Base-by-base conservation (phyloP, 2,888 invertebrate species). In the Leptopterna dolabrata region DNA sequence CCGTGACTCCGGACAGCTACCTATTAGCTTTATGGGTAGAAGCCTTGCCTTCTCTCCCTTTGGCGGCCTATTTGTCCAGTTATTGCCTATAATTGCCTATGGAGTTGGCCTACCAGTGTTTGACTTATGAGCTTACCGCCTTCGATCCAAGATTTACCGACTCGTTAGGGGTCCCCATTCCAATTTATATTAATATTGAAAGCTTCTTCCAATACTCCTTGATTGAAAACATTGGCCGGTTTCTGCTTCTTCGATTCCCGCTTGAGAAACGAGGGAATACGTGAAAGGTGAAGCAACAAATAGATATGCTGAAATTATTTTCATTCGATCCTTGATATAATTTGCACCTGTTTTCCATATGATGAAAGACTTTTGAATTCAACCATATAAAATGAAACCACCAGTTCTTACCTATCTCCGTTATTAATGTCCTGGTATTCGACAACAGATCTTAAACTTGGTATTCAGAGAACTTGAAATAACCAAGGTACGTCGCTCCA, bases 51-150 rank as follows among this genome's bases (percentile, higher is more conserved):
- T 30, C 41, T n/a, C 70, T 43, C 71, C 80, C 36, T 70, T 87
- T 87, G 86, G 78, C 86, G 86, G 86, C 86, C 80, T 80, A 87
- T 87, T 87, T 87, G 86, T 87, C 86, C 86, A 78, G 70, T 87
- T 87, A 87, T 87, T 87, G 80, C 86, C 80, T 80, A 80, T 87
- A 87, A 87, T 87, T 87, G 86, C 86, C 80, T 80, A 70, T 27
- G 41, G 51, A 76, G 43, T 70, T 55, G 43, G 70, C 78, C 86
- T 87, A 87, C 86, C 86, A 80, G 86, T 87, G 86, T 87, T 87
- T 87, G 86, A 87, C 86, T 87, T 87, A 87, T 87, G 85, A 51
- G 73, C 85, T 43, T 45, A 71, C 85, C 85, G 71, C 71, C 78
- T 76, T n/a, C 45, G 27, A 19, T 51, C 73, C 27, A 70, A 83